Percentiles rank a stretch among this genome's conserved stretches.
Conservation (phyloP, 2,888 invertebrate species). For the Perizoma affinitatum region DNA sequence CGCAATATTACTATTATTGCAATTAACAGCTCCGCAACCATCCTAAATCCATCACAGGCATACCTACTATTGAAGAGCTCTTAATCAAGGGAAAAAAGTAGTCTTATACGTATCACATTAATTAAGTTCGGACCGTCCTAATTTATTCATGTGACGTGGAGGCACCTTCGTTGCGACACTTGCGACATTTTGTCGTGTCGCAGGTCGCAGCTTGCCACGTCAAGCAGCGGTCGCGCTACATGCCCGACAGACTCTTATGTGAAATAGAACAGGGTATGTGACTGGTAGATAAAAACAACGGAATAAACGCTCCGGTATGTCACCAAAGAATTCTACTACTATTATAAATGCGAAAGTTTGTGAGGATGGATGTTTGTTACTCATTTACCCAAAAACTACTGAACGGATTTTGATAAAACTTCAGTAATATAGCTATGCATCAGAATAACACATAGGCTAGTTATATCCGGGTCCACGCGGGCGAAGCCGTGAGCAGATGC, state of each 20-base stretch:
- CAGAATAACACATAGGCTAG: too few species aligned
- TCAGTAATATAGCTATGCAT: too few species aligned
- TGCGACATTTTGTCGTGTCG: conserved; percentile 52
- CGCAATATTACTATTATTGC: conserved; percentile 1
- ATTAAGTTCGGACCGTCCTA: conserved; percentile 71
- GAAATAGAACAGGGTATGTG: conserved; percentile 32
- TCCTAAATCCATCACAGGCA: conserved; percentile 44
- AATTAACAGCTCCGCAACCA: conserved; percentile 47
- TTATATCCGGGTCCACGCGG: too few species aligned
- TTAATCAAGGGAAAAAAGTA: conserved; percentile 72
- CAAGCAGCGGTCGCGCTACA: conserved; percentile 39
- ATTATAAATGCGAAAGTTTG: too few species aligned
- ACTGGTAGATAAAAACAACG: conserved; percentile 2
- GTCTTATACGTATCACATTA: conserved; percentile 65
- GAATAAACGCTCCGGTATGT: too few species aligned
- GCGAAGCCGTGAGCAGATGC: too few species aligned
- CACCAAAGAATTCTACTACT: too few species aligned
- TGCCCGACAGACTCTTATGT: conserved; percentile 18
- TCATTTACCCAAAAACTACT: too few species aligned
- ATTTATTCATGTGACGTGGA: conserved; percentile 75
- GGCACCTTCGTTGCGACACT: conserved; percentile 49
- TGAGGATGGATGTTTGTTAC: too few species aligned
- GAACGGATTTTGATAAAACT: too few species aligned
- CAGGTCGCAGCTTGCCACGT: conserved; percentile 55
- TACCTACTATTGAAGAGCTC: conserved; percentile 46